phyloP scores from a whole-genome alignment of 2,888 invertebrate genomes.

The Lycocerus yunnanus region DNA sequence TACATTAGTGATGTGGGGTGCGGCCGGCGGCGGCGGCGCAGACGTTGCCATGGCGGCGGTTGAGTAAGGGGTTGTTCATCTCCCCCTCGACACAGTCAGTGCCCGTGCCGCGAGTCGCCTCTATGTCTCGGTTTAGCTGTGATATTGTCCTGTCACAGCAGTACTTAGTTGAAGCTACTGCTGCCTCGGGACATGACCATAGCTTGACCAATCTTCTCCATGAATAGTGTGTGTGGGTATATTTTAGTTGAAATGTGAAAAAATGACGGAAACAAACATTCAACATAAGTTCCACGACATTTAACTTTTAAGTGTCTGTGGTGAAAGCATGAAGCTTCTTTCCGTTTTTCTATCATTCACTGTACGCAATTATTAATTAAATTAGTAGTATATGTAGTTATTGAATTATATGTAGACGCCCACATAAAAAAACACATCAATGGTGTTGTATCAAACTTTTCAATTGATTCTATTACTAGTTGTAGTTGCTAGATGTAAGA shows the following conservation, averaged over 20 bases:
- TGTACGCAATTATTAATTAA: slow-evolving; percentile 25
- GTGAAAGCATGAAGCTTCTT: slow-evolving; percentile 26
- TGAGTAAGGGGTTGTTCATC: slow-evolving; percentile 47
- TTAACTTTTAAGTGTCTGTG: slow-evolving; percentile 26
- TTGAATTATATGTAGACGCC: slow-evolving; percentile 27
- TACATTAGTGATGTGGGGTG: slow-evolving; percentile 57
- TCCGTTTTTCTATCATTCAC: slow-evolving; percentile 20
- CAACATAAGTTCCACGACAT: slow-evolving; percentile 13
- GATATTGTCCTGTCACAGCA: slow-evolving; percentile 99
- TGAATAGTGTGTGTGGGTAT: slow-evolving; percentile 12
- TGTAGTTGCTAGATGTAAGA: slow-evolving; percentile 31
- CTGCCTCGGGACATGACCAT: slow-evolving; percentile 90
- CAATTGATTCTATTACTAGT: slow-evolving; percentile 12
- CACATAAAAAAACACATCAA: slow-evolving; percentile 19
- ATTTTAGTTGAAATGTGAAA: neutral
- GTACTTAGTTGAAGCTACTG: slow-evolving; percentile 83
- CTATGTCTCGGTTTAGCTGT: slow-evolving; percentile 55
- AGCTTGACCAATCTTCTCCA: slow-evolving; percentile 50
- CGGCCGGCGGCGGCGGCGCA: slow-evolving; percentile 56
- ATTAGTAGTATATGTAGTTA: slow-evolving; percentile 24
- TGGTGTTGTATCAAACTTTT: slow-evolving; percentile 15
- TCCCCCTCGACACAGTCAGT: slow-evolving; percentile 60
- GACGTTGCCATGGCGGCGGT: slow-evolving; percentile 55
- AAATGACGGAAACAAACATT: neutral
- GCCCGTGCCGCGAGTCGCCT: slow-evolving; percentile 56